A percentile compares a stretch with the other conserved stretches of the same genome.
These are phyloP conservation scores for Ariolimax columbianus DNA, from an alignment of 2,888 invertebrate species.

Conservation along the genomic window DNA sequence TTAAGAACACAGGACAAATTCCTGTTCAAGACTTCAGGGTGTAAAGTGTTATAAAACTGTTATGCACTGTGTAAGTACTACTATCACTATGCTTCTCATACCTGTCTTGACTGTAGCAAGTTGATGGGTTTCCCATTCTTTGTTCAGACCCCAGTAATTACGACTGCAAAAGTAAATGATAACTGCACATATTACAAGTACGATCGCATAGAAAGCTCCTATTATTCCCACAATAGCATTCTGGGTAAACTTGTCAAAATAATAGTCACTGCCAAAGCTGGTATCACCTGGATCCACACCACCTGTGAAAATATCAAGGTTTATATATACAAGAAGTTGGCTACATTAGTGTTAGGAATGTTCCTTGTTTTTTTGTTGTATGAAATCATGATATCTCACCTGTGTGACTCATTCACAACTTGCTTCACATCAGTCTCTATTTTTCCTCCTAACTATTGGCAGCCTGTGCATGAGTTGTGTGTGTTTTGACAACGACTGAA, in stretches of 20 bases:
- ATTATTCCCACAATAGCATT: constrained; percentile 52
- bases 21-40: no score
- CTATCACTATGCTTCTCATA: background rate
- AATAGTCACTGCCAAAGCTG: constrained; percentile 30
- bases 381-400: background rate
- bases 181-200: constrained; percentile 34
- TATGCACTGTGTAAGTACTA: no score
- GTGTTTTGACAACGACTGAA: no score
- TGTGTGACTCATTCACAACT: no score
- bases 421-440: no score
- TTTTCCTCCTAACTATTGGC: no score
- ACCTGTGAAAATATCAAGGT: constrained; percentile 32
- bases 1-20: no score
- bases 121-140: constrained; percentile 53
- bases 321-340: background rate
- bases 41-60: no score
- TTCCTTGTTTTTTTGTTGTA: background rate
- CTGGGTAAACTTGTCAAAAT: constrained; percentile 50
- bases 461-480: no score
- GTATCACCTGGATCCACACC: constrained; percentile 46
- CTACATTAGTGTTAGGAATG: background rate
- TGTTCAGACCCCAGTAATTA: constrained; percentile 46
- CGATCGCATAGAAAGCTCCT: constrained; percentile 42
- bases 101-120: constrained; percentile 46
- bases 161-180: constrained; percentile 40